Evolutionary conservation across 2,888 invertebrate genomes (phyloP).

Genomic region (Drosophila helvetica): DNA sequence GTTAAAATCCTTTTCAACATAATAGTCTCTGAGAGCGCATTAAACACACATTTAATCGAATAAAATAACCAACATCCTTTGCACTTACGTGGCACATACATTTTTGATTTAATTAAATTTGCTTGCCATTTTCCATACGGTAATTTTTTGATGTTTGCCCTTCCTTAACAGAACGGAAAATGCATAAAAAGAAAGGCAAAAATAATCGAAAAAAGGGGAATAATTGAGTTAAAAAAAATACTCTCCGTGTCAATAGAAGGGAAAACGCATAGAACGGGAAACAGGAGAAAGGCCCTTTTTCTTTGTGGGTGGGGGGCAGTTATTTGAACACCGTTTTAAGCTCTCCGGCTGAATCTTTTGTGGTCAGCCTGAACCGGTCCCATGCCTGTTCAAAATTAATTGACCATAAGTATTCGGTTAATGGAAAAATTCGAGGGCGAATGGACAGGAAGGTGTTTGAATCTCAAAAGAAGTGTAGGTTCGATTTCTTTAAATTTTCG

Average conservation of each 20-base stretch:
- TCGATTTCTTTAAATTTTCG: too few relatives aligned
- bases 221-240: constrained; percentile 27
- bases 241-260: constrained; percentile 23
- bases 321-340: constrained; percentile 16
- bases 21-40: neutral
- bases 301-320: constrained; percentile 4
- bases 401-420: constrained; percentile 5
- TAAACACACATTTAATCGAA: constrained; percentile 59
- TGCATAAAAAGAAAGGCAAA: constrained; percentile 25
- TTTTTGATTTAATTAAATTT: constrained; percentile 72
- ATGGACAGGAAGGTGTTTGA: neutral
- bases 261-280: constrained; percentile 18
- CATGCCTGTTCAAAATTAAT: too few relatives aligned
- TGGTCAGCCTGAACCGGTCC: too few relatives aligned
- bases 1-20: neutral
- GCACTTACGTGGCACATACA: constrained; percentile 9
- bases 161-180: constrained; percentile 57
- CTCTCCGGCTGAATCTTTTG: constrained; percentile 13
- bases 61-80: constrained; percentile 57
- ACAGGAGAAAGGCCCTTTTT: constrained; percentile 7
- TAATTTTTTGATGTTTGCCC: constrained; percentile 9
- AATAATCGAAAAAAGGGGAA: constrained; percentile 26
- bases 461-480: neutral
- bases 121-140: constrained; percentile 16
- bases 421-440: neutral